Percentiles rank a stretch among this genome's conserved stretches.
phyloP scores from a whole-genome alignment of 1,140 invertebrate genomes.

The Ectropis grisescens region DNA sequence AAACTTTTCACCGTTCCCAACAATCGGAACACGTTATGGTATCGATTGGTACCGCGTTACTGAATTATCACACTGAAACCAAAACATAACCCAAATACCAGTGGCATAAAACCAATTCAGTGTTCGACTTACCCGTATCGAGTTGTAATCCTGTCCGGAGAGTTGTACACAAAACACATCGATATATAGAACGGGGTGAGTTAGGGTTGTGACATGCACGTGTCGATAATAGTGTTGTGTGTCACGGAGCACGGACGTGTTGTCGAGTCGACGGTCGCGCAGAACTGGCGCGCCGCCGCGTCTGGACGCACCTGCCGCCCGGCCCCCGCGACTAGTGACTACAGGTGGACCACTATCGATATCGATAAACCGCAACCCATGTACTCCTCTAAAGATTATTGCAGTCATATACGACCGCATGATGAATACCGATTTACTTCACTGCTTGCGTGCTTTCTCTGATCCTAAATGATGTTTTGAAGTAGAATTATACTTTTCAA shows the following conservation, averaged over 20 bases:
- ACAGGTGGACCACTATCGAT: conserved; percentile 42
- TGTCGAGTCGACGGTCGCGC: conserved; percentile 38
- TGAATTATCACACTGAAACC: conserved; percentile 23
- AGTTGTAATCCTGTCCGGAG: too few relatives aligned
- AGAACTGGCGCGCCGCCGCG: conserved; percentile 63
- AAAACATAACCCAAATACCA: conserved; percentile 30
- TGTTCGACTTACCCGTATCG: too few relatives aligned
- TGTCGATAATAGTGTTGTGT: conserved; percentile 30
- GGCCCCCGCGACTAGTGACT: conserved; percentile 48
- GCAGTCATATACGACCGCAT: too few relatives aligned
- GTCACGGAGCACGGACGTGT: conserved; percentile 37
- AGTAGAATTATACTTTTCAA: too few relatives aligned
- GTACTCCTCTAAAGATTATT: background rate
- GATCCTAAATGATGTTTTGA: too few relatives aligned
- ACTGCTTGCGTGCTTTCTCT: too few relatives aligned
- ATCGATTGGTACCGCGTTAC: conserved; percentile 17
- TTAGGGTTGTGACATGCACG: conserved; percentile 57
- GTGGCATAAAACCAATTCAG: background rate
- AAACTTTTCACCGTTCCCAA: conserved; percentile 27
- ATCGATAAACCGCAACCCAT: conserved; percentile 27
- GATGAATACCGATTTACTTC: too few relatives aligned
- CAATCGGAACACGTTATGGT: conserved; percentile 20
- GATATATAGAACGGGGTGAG: conserved; percentile 47
- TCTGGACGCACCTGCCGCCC: conserved; percentile 59
- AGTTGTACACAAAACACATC: conserved; percentile 47